Percentiles rank a stretch among this genome's conserved stretches.
Conservation (phyloP, 2,797 vertebrate species). For the Alcedo atthis region DNA sequence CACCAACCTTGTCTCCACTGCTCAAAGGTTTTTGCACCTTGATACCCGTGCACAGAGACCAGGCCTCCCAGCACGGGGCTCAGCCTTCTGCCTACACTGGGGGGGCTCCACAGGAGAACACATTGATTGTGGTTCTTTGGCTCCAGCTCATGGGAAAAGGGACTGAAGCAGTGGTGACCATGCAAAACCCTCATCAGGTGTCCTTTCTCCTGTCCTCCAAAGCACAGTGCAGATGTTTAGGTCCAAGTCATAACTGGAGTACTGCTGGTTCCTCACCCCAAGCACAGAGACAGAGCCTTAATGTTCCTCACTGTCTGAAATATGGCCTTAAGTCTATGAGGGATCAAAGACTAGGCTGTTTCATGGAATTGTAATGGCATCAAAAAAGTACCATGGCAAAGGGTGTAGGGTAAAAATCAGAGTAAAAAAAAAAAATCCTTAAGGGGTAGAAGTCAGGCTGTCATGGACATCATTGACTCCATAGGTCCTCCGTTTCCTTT, state of each 20-base stretch:
- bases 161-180: accelerated
- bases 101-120: not conserved
- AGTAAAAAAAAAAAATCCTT: not conserved
- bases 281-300: not conserved
- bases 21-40: not conserved
- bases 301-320: not conserved
- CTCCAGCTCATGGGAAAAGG: not conserved
- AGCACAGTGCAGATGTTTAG: not conserved
- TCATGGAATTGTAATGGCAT: not conserved
- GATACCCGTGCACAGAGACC: not conserved
- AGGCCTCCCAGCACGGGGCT: not conserved
- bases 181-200: accelerated
- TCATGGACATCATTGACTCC: not conserved
- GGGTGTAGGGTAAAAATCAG: not conserved
- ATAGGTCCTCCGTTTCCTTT: not conserved
- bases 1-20: not conserved
- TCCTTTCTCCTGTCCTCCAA: not conserved
- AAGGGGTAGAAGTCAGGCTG: not conserved
- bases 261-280: not conserved
- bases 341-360: not conserved
- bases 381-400: not conserved
- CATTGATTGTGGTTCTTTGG: accelerated
- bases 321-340: not conserved
- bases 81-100: not conserved
- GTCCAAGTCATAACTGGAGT: not conserved